A percentile compares a stretch with the other conserved stretches of the same genome.
Evolutionary conservation across 2,888 invertebrate genomes (phyloP).

Genomic region (Eulithis prunata): DNA sequence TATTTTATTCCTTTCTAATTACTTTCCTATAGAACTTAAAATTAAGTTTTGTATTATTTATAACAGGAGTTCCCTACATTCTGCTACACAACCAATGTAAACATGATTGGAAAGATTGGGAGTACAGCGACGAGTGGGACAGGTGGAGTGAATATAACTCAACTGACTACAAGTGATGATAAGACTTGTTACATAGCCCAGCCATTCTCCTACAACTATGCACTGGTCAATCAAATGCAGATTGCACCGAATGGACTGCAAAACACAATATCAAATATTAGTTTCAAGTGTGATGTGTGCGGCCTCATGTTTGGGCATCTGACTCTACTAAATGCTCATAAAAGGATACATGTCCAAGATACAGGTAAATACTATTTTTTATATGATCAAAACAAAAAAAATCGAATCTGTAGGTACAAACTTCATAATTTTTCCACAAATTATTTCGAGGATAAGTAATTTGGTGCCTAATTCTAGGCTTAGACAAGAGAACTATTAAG

Average conservation of each 20-base stretch:
- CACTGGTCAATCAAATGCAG: slow-evolving; percentile 94
- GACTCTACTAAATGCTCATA: slow-evolving; percentile 92
- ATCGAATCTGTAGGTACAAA: no score
- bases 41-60: slow-evolving; percentile 12
- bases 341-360: slow-evolving; percentile 90
- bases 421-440: no score
- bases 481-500: no score
- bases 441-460: no score
- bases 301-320: slow-evolving; percentile 94
- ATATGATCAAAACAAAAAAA: no score
- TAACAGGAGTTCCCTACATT: slow-evolving; percentile 87
- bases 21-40: not conserved
- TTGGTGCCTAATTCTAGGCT: no score
- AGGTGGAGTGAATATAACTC: slow-evolving; percentile 88
- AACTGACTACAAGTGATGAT: slow-evolving; percentile 86
- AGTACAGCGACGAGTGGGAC: slow-evolving; percentile 68
- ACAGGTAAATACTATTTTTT: slow-evolving; percentile 60
- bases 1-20: not conserved
- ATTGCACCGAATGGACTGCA: slow-evolving; percentile 87
- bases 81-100: slow-evolving; percentile 88
- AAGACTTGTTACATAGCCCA: slow-evolving; percentile 91
- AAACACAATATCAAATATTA: slow-evolving; percentile 91
- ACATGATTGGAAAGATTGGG: slow-evolving; percentile 87
- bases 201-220: slow-evolving; percentile 92
- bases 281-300: slow-evolving; percentile 95